Conservation (phyloP, 1,140 invertebrate genomes). For the Latrodectus geometricus region DNA sequence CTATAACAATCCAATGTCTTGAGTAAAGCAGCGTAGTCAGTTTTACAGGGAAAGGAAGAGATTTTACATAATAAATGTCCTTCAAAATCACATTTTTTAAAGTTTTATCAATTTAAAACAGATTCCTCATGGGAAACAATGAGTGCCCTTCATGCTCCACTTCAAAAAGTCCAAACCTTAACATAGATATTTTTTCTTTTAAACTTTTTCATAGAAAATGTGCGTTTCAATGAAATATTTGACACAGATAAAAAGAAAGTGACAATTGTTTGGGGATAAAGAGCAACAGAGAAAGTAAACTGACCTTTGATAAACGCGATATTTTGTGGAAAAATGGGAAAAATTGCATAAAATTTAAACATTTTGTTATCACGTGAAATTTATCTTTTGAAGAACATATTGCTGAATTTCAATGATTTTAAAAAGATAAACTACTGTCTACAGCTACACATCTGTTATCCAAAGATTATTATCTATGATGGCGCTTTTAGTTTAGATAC, state of each 20-base stretch:
- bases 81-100: not conserved
- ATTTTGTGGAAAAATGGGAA: not conserved
- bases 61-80: too few species aligned
- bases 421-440: not conserved
- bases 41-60: too few species aligned
- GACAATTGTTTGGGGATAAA: not conserved
- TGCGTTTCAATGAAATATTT: not conserved
- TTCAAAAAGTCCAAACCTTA: not conserved
- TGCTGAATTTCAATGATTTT: not conserved
- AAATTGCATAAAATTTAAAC: not conserved
- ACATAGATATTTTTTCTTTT: not conserved
- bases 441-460: not conserved
- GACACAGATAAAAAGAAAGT: not conserved
- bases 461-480: not conserved
- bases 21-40: too few species aligned
- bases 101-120: not conserved
- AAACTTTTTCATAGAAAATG: not conserved
- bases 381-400: not conserved
- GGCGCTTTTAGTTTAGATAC: too few species aligned
- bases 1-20: too few species aligned
- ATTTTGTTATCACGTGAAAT: not conserved
- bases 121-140: not conserved
- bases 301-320: not conserved
- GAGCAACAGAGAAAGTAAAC: not conserved
- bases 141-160: not conserved